phyloP scores from a whole-genome alignment of 2,888 invertebrate genomes.

The Drosophila siamana region DNA sequence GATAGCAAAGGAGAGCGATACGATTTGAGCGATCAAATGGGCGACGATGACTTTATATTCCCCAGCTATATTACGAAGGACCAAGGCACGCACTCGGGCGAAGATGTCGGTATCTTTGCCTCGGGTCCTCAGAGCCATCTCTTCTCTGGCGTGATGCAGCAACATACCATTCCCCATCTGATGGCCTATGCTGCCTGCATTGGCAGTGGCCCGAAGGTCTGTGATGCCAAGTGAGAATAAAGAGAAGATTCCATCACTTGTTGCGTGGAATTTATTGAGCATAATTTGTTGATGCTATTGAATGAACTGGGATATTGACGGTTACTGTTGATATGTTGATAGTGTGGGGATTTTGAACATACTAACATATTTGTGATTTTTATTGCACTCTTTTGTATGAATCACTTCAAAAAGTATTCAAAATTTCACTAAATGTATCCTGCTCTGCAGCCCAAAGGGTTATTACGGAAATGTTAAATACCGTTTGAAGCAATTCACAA shows the following conservation, averaged over 20 bases:
- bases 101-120: slow-evolving; percentile 92
- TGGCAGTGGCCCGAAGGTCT: slow-evolving; percentile 87
- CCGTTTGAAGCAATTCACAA: slow-evolving; percentile 2
- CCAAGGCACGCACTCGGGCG: slow-evolving; percentile 90
- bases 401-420: slow-evolving; percentile 21
- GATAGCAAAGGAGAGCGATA: slow-evolving; percentile 67
- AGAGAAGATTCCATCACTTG: background rate
- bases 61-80: slow-evolving; percentile 72
- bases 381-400: background rate
- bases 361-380: background rate
- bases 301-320: background rate
- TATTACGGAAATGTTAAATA: background rate
- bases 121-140: slow-evolving; percentile 92
- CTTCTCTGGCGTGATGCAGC: slow-evolving; percentile 91
- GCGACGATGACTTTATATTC: slow-evolving; percentile 39
- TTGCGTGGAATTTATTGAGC: background rate
- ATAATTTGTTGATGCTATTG: background rate
- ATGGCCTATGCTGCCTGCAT: slow-evolving; percentile 91
- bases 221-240: slow-evolving; percentile 43
- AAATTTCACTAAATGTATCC: background rate
- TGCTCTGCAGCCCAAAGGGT: background rate
- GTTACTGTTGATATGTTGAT: too few species aligned
- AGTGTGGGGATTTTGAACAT: too few species aligned
- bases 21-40: slow-evolving; percentile 61
- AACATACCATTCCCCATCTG: slow-evolving; percentile 91